Evolutionary conservation across 2,888 invertebrate genomes (phyloP).

Genomic region (Tetragnatha montana): DNA sequence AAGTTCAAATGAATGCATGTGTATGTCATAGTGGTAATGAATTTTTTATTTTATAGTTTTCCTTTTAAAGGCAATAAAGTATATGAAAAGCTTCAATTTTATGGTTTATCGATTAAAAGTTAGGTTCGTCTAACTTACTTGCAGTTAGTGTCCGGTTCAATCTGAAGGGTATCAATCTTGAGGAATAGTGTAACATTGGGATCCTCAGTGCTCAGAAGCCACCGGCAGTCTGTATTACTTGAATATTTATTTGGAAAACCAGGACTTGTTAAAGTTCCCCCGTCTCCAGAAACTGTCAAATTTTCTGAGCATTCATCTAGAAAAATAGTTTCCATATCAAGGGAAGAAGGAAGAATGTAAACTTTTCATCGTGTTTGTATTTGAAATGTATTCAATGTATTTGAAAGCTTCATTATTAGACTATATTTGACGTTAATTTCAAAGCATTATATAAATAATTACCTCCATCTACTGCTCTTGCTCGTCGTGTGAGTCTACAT

Average conservation of each 20-base stretch:
- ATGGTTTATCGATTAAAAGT: too few relatives aligned
- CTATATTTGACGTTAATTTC: not conserved
- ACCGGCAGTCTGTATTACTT: conserved; percentile 71
- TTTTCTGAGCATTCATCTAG: conserved; percentile 42
- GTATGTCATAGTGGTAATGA: not conserved
- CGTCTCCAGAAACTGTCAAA: conserved; percentile 49
- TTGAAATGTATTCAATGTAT: not conserved
- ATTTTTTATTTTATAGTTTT: too few relatives aligned
- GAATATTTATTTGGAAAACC: conserved; percentile 72
- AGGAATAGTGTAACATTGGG: conserved; percentile 42
- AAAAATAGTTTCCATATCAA: not conserved
- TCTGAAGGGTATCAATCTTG: conserved; percentile 27
- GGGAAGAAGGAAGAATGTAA: too few relatives aligned
- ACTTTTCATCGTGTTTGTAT: not conserved
- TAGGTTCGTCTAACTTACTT: conserved; percentile 38
- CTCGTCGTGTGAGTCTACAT: not conserved
- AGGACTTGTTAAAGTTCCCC: conserved; percentile 72
- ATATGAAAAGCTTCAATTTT: too few relatives aligned
- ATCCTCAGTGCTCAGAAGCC: conserved; percentile 42
- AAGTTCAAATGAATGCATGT: too few relatives aligned
- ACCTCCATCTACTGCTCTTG: conserved; percentile 31
- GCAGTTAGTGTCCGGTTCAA: conserved; percentile 57
- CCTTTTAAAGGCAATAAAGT: too few relatives aligned
- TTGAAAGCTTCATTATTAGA: not conserved
- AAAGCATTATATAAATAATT: not conserved